Conservation (phyloP, 2,888 invertebrate genomes). For the Pedicia rivosa region DNA sequence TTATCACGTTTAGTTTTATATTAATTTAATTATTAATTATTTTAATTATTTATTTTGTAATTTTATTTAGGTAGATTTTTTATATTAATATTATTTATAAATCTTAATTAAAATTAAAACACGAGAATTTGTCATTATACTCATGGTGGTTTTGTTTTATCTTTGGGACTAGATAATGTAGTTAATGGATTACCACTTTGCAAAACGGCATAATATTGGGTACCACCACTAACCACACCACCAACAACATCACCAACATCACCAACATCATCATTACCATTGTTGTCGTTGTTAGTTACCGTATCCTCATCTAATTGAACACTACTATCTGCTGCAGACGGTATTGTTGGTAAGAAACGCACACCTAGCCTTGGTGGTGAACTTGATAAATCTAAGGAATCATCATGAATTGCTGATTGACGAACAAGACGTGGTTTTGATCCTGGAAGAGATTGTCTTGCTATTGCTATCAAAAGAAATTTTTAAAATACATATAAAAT, state of each 20-base stretch:
- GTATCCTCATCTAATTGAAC: conserved; percentile 49
- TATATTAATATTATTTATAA: too few relatives aligned
- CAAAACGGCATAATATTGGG: conserved; percentile 17
- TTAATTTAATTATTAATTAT: too few relatives aligned
- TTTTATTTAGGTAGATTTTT: too few relatives aligned
- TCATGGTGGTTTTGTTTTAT: conserved; percentile 23
- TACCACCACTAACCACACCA: conserved; percentile 4
- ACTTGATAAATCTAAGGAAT: conserved; percentile 36
- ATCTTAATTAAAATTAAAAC: neutral
- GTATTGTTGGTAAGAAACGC: conserved; percentile 53
- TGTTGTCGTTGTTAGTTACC: neutral
- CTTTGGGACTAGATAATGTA: conserved; percentile 19
- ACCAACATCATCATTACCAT: neutral
- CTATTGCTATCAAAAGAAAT: conserved; percentile 4
- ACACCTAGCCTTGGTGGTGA: conserved; percentile 34
- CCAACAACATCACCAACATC: neutral
- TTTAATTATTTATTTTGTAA: too few relatives aligned
- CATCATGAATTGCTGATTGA: conserved; percentile 67
- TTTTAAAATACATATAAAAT: neutral
- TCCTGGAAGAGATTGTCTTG: conserved; percentile 16
- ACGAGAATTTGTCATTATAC: conserved; percentile 11
- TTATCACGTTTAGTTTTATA: too few relatives aligned
- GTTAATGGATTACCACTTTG: conserved; percentile 17
- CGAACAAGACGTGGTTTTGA: conserved; percentile 61
- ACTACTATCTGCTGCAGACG: conserved; percentile 56